Evolutionary conservation across 2,113 vertebrate species (phyloP).

Genomic region (Philantomba maxwellii): DNA sequence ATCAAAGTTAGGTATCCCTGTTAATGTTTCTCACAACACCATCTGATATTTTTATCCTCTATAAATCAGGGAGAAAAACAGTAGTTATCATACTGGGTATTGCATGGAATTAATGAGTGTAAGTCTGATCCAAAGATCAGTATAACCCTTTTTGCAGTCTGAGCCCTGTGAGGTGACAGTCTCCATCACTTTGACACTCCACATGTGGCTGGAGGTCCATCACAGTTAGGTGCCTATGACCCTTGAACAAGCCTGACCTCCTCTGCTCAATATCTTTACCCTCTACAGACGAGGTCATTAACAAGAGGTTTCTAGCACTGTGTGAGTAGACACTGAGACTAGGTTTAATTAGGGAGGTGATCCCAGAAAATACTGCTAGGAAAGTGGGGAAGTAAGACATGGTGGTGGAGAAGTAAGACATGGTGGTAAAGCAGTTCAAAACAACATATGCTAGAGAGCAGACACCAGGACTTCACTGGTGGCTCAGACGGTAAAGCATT

Average conservation of each 20-base stretch:
- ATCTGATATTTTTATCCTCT: neutral
- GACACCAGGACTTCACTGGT: no score
- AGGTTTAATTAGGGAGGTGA: neutral
- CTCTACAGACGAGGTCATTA: neutral
- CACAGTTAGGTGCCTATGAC: neutral
- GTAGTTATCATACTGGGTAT: neutral
- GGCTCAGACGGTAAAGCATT: no score
- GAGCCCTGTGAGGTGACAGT: neutral
- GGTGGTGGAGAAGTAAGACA: neutral
- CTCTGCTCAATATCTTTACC: neutral
- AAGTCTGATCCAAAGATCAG: neutral
- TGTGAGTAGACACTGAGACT: neutral
- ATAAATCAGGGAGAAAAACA: neutral
- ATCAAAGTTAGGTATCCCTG: neutral
- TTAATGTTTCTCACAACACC: neutral
- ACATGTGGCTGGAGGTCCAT: no score
- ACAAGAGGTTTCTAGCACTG: neutral
- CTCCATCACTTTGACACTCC: neutral
- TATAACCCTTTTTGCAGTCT: no score
- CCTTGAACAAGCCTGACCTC: rapidly evolving
- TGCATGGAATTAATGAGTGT: neutral
- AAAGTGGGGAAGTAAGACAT: neutral
- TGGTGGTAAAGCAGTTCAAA: neutral
- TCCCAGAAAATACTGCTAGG: neutral
- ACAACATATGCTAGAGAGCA: neutral